phyloP scores from a whole-genome alignment of 2,113 vertebrate genomes.

The Cichladusa arquata region DNA sequence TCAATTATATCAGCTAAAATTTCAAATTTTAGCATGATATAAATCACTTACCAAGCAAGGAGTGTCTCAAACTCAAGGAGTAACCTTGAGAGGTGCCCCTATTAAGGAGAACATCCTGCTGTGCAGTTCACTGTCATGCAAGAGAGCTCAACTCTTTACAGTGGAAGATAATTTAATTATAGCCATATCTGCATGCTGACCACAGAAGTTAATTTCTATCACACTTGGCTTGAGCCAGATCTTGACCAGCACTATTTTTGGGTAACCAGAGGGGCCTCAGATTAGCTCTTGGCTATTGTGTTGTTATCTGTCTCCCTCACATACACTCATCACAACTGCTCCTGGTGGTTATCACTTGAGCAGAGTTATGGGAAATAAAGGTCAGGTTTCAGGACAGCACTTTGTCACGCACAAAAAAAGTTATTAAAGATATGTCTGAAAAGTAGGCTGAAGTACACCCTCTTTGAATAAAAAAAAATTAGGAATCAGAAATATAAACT shows the following conservation, averaged over 20 bases:
- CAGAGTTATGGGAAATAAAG: neutral
- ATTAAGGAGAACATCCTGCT: neutral
- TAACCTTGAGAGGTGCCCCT: neutral
- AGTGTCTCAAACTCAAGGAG: neutral
- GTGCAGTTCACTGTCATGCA: neutral
- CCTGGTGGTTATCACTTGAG: neutral
- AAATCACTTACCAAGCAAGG: neutral
- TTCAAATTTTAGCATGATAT: neutral
- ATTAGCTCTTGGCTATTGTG: neutral
- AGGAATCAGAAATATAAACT: neutral
- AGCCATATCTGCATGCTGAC: neutral
- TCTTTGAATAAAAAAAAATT: neutral
- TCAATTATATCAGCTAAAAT: neutral
- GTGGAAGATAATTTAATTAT: neutral
- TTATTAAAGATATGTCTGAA: neutral
- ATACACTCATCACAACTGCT: neutral
- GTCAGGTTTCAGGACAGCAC: accelerated
- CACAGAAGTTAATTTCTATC: neutral
- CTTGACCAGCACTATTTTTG: neutral
- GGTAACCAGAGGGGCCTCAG: neutral
- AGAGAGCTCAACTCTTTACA: neutral
- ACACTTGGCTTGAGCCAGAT: neutral
- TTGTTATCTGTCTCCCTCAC: neutral
- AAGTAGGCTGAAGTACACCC: neutral
- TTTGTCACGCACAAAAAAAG: accelerated